These are phyloP conservation scores for Lucifuga dentata DNA, from an alignment of 2,113 vertebrate genomes.

Conservation along the genomic window DNA sequence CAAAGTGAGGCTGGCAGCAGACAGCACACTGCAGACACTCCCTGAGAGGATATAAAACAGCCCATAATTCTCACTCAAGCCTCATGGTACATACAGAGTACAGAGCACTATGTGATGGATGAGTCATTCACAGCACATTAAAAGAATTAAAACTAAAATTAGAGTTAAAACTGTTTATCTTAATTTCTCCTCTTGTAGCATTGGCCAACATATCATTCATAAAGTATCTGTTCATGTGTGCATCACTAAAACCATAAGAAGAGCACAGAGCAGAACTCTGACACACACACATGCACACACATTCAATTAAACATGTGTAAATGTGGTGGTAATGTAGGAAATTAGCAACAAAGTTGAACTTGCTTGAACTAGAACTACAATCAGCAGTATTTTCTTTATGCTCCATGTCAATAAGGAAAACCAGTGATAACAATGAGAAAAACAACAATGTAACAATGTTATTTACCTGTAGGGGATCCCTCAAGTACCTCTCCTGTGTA, in stretches of 20 bases:
- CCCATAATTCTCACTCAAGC: conserved; percentile 6
- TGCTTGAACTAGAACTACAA: conserved; percentile 14
- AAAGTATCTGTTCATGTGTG: too few species aligned
- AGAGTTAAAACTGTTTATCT: not conserved
- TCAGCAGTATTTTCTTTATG: conserved; percentile 40
- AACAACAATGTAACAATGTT: conserved; percentile 15
- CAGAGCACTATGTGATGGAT: not conserved
- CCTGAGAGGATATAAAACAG: not conserved
- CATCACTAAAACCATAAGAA: too few species aligned
- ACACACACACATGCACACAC: not conserved
- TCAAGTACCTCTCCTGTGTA: conserved; percentile 95
- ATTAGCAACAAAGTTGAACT: not conserved
- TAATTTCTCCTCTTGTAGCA: too few species aligned
- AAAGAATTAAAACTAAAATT: not conserved
- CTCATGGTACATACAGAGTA: not conserved
- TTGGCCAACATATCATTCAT: too few species aligned
- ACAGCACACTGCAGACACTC: not conserved
- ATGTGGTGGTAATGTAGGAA: not conserved
- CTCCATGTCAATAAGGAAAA: conserved; percentile 3
- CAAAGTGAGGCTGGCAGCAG: conserved; percentile 12
- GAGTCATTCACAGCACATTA: not conserved
- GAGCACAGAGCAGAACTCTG: too few species aligned
- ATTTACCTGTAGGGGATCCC: conserved; percentile 93
- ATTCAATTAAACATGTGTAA: not conserved
- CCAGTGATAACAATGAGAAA: conserved; percentile 14